phyloP scores from a whole-genome alignment of 2,113 vertebrate genomes.

The Okapia johnstoni region DNA sequence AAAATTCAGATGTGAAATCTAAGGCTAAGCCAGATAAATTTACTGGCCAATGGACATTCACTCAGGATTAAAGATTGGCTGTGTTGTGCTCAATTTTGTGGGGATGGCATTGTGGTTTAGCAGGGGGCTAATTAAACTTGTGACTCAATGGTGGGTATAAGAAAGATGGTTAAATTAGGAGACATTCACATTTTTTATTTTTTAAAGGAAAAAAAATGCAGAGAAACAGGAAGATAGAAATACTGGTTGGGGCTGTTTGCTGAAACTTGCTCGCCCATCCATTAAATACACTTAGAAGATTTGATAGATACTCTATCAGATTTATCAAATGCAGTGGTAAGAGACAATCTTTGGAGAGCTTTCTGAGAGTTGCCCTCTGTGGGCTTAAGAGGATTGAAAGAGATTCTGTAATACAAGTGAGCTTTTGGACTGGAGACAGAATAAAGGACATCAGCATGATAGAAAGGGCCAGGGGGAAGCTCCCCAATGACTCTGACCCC shows the following conservation, averaged over 20 bases:
- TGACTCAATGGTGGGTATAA: not conserved
- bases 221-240: not conserved
- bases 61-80: not conserved
- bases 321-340: not conserved
- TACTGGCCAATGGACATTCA: not conserved
- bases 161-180: not conserved
- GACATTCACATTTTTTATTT: not conserved
- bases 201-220: not conserved
- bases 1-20: not conserved
- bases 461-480: not conserved
- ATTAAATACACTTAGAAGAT: not conserved
- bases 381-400: not conserved
- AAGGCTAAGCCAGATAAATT: not conserved
- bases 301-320: not conserved
- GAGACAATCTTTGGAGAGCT: not conserved
- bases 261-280: not conserved
- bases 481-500: not conserved
- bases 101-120: not conserved
- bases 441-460: not conserved
- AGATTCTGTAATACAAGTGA: not conserved
- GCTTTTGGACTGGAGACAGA: not conserved
- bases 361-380: not conserved
- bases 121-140: not conserved
- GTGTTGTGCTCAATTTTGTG: not conserved
- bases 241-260: not conserved